Evolutionary conservation across 2,113 vertebrate species (phyloP).

Genomic region (Phyllostomus discolor): DNA sequence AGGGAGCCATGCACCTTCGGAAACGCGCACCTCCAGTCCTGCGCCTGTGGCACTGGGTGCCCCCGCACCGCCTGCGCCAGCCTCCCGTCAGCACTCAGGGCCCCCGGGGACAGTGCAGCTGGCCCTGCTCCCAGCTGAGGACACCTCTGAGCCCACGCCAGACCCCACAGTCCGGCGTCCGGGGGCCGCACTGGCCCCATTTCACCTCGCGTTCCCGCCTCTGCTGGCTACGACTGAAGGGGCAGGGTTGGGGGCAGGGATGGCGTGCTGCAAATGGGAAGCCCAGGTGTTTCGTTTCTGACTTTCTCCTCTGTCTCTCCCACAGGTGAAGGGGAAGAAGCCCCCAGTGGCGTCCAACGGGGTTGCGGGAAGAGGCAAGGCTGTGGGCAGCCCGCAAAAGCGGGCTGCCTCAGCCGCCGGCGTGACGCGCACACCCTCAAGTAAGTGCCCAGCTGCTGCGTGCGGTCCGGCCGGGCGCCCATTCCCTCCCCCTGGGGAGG

Average conservation of each 20-base stretch:
- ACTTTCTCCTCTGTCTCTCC: neutral
- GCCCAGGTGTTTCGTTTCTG: neutral
- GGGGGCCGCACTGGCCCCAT: neutral
- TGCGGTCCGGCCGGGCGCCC: rapidly evolving
- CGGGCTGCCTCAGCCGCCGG: neutral
- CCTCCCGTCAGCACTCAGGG: rapidly evolving
- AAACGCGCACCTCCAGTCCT: rapidly evolving
- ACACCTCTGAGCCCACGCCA: rapidly evolving
- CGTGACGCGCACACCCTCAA: conserved; percentile 42
- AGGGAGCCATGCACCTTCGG: rapidly evolving
- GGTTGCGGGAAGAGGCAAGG: conserved; percentile 20
- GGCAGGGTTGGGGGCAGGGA: too few species aligned
- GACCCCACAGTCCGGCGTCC: rapidly evolving
- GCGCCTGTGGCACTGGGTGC: neutral
- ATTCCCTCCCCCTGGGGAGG: too few species aligned
- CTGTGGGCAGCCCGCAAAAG: neutral
- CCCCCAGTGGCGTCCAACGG: conserved; percentile 19
- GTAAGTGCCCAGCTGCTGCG: neutral
- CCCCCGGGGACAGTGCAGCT: rapidly evolving
- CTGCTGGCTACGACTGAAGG: rapidly evolving
- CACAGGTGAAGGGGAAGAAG: conserved; percentile 65
- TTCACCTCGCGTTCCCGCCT: rapidly evolving
- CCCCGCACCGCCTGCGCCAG: neutral
- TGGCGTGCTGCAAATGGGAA: neutral
- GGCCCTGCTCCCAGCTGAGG: rapidly evolving